Percentiles rank a stretch among this genome's conserved stretches.
Evolutionary conservation across 2,113 vertebrate genomes (phyloP).

Genomic region (Urocynchramus pylzowi): DNA sequence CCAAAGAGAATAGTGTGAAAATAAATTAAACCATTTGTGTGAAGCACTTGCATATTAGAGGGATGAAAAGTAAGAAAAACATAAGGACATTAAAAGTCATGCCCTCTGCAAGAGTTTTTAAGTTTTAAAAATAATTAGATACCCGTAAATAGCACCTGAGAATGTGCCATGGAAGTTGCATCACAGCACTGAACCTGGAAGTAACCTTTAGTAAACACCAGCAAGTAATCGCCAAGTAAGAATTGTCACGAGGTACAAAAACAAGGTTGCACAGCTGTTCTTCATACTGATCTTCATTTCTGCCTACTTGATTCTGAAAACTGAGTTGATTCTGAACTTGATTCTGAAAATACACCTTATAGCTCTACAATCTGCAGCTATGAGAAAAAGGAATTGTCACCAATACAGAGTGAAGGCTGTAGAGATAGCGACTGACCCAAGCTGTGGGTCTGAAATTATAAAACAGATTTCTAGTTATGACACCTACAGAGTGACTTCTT

Average conservation of each 20-base stretch:
- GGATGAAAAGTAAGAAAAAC: not conserved
- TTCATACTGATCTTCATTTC: not conserved
- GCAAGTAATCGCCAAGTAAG: not conserved
- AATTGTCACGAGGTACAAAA: rapidly evolving
- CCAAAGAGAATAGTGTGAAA: not conserved
- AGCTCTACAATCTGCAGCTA: not conserved
- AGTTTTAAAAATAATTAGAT: not conserved
- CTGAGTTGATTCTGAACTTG: too few relatives aligned
- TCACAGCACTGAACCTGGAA: not conserved
- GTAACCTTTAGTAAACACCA: not conserved
- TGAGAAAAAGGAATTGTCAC: not conserved
- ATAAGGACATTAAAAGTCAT: not conserved
- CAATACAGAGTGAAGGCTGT: not conserved
- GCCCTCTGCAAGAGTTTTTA: not conserved
- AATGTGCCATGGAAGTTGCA: not conserved
- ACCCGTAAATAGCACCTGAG: not conserved
- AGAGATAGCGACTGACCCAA: not conserved
- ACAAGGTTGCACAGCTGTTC: not conserved
- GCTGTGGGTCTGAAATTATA: not conserved
- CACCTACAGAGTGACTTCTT: not conserved
- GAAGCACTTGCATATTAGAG: not conserved
- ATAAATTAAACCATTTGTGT: not conserved
- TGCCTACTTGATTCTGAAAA: not conserved
- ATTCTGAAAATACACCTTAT: not conserved
- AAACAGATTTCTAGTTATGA: not conserved